Evolutionary conservation across 2,888 invertebrate genomes (phyloP).

Genomic region (Cosmia trapezina): DNA sequence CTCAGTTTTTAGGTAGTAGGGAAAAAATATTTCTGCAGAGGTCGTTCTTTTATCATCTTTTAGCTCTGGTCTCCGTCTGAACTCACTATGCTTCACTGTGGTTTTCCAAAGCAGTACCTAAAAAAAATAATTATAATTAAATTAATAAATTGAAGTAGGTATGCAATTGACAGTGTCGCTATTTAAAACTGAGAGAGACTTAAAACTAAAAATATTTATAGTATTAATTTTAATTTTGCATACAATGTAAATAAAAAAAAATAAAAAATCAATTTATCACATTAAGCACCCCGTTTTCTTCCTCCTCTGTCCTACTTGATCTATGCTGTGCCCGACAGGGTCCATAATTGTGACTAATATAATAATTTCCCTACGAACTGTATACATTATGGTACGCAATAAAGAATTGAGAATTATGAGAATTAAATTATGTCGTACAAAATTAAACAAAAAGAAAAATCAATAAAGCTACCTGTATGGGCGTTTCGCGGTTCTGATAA

Average conservation of each 20-base stretch:
- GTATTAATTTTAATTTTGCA: background rate
- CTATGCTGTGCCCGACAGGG: too few species aligned
- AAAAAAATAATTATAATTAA: background rate
- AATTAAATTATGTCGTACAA: conserved; percentile 18
- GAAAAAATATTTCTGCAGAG: background rate
- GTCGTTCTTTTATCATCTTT: background rate
- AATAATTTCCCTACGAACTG: too few species aligned
- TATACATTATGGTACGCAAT: too few species aligned
- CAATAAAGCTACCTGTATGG: conserved; percentile 56
- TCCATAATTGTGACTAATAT: too few species aligned
- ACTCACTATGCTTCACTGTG: background rate
- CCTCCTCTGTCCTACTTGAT: too few species aligned
- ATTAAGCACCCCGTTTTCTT: too few species aligned
- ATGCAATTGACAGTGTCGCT: background rate
- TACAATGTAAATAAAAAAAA: too few species aligned
- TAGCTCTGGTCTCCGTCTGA: background rate
- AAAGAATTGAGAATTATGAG: background rate
- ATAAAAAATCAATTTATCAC: too few species aligned
- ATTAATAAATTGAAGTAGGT: background rate
- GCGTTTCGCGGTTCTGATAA: conserved; percentile 43
- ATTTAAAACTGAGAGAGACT: background rate
- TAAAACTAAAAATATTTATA: background rate
- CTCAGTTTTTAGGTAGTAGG: background rate
- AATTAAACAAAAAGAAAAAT: conserved; percentile 45
- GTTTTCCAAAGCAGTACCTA: background rate